A percentile compares a stretch with the other conserved stretches of the same genome.
Conservation (phyloP, 2,113 vertebrate species). For the Athene cunicularia region DNA sequence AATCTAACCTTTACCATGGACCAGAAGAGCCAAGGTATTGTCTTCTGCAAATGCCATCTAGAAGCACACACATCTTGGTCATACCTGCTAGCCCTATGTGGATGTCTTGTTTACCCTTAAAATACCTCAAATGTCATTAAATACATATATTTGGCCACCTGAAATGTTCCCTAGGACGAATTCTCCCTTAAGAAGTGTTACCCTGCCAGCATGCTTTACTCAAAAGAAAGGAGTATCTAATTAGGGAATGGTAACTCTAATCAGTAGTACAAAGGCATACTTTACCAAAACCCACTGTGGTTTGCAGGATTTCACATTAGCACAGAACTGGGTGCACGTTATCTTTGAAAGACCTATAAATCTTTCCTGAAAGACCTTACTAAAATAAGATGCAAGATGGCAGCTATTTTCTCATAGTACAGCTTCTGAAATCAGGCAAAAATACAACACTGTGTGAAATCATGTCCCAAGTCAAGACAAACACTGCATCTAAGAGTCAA, state of each 20-base stretch:
- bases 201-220: neutral
- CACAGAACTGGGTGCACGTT: neutral
- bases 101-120: neutral
- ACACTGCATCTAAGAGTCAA: conserved; percentile 78
- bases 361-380: neutral
- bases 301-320: neutral
- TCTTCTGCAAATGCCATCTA: neutral
- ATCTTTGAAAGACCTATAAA: neutral
- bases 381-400: neutral
- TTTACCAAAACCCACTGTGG: neutral
- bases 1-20: neutral
- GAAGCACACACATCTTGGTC: neutral
- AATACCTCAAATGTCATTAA: neutral
- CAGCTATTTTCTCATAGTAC: neutral
- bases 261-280: neutral
- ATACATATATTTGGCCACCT: neutral
- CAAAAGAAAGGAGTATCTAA: neutral
- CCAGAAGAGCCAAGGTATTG: neutral
- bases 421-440: neutral
- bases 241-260: neutral
- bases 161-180: neutral
- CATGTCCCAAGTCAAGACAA: conserved; percentile 60
- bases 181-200: neutral
- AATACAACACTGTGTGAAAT: neutral
- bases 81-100: fast-evolving